Percentiles rank a stretch among this genome's conserved stretches.
These are phyloP conservation scores for Andricus quercusramuli DNA, from an alignment of 2,888 invertebrate species.

Conservation along the genomic window DNA sequence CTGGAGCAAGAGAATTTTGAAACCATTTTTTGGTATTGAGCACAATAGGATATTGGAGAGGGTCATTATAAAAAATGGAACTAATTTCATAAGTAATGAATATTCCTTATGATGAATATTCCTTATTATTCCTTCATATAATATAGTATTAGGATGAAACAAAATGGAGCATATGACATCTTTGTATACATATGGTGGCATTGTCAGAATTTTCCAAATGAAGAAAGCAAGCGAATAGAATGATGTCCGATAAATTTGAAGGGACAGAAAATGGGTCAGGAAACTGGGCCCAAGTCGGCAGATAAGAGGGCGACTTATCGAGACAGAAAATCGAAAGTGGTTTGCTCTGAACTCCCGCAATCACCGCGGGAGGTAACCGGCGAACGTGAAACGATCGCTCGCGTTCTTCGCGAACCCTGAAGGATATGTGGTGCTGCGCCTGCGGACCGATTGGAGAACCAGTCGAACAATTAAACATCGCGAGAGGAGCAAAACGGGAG, in stretches of 20 bases:
- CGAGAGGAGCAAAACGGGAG: conserved; percentile 59
- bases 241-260: background rate
- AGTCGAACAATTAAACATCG: conserved; percentile 71
- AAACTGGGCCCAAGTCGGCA: background rate
- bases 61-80: no score
- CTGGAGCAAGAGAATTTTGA: no score
- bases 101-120: no score
- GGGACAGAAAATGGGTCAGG: background rate
- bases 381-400: conserved; percentile 14
- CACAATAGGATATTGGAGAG: no score
- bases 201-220: no score
- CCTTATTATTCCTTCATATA: no score
- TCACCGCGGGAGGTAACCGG: background rate
- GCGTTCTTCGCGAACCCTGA: conserved; percentile 13
- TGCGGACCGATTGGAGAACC: conserved; percentile 65
- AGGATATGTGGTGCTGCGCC: conserved; percentile 21
- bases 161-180: no score
- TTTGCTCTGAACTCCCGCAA: background rate
- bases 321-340: conserved; percentile 23
- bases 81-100: no score
- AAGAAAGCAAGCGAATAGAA: background rate
- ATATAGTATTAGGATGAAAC: no score
- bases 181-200: no score
- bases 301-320: background rate
- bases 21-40: no score